Base-by-base conservation (phyloP, 2,113 vertebrate species). In the Caloenas nicobarica region DNA sequence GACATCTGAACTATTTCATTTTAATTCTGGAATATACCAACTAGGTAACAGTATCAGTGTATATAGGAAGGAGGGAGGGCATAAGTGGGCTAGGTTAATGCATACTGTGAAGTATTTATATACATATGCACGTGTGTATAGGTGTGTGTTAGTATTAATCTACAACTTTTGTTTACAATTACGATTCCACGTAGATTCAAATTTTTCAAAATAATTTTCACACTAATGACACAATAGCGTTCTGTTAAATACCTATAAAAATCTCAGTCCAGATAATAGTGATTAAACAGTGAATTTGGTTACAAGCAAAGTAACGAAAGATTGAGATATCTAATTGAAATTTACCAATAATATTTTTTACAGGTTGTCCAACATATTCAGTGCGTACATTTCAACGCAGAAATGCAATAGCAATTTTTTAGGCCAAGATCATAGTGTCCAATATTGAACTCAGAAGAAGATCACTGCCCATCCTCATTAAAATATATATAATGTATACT, bases 111-210 rank as follows among this genome's bases (percentile, higher is more conserved):
- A 16, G 17, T 23, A 19, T 10, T 13, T 54, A 8, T 33, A 31
- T 16, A 21, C 1, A 1, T 1, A 5, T 19, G 15, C 14, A 2
- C 19, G 5, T 34, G n/a, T 31, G 25, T 73, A 33, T 28, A 40
- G 22, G 31, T 44, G 34, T 29, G 25, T 58, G 3, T 48, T 23
- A 61, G 16, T 25, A 44, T 40, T 78, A 12, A 29, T 48, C 6
- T 26, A n/a, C 7, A 62, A 38, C 61, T 29, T 38, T 19, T 28
- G 2, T 19, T 86, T 48, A 34, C 62, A 77, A 38, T 56, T 46
- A 34, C 10, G 13, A 68, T 68, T 71, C 25, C 3, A 3, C 0
- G 1, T 60, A 78, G 26, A 62, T 65, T 44, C 17, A 68, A 38
- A 13, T 26, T 51, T 33, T 26, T 72, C 33, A 51, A 48, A 82